Conservation (phyloP, 2,797 vertebrate genomes). For the Bucorvus abyssinicus region DNA sequence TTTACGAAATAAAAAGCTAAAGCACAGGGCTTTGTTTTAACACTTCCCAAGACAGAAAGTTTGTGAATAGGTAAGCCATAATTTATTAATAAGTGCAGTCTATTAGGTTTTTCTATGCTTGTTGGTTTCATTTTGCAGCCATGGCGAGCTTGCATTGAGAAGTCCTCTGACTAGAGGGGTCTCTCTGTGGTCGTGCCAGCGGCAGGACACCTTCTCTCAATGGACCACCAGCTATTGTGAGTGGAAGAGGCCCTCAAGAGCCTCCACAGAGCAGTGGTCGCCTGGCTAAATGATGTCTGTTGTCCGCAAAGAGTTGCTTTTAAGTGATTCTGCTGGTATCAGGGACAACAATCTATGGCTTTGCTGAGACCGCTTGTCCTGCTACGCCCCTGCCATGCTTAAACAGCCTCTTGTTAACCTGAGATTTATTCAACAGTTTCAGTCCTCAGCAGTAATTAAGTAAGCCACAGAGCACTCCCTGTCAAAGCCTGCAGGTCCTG, state of each 20-base stretch:
- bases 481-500: not conserved
- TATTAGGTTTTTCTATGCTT: not conserved
- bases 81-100: slow-evolving; percentile 21
- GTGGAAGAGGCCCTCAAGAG: not conserved
- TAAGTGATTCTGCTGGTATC: not conserved
- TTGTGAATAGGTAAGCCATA: not conserved
- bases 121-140: not conserved
- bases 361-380: not conserved
- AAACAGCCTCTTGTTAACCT: not conserved
- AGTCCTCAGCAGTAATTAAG: not conserved
- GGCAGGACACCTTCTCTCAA: not conserved
- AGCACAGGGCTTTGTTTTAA: not conserved
- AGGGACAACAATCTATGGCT: not conserved
- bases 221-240: not conserved
- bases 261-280: not conserved
- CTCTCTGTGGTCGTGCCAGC: not conserved
- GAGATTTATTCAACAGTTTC: not conserved
- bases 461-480: not conserved
- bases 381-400: not conserved
- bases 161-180: not conserved
- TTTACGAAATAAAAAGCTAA: slow-evolving; percentile 1
- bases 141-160: not conserved
- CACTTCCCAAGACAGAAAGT: not conserved
- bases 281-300: not conserved
- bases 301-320: not conserved